Evolutionary conservation across 64 coral and sea anemone species (phyloP), one percentile per base, ranked within the genome.

Genomic region (Actinia tenebrosa): DNA sequence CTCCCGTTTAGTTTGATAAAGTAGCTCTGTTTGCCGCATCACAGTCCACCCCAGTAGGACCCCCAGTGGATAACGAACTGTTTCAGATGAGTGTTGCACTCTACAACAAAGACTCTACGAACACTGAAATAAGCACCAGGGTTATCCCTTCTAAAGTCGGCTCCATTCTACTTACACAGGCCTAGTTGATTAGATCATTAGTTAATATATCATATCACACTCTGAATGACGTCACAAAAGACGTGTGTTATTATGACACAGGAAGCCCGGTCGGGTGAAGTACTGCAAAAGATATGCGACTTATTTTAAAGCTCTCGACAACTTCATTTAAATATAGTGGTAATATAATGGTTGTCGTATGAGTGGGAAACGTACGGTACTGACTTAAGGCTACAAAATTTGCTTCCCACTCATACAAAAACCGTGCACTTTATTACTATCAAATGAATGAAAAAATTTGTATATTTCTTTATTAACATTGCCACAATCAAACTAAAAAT

Each of bases 1-100:
- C 46, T 71, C 16, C 60, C 13, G 37, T 54, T 19, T 82, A 92
- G 25, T 71, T 79, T 77, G 59, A 79, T 62, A 92, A 97, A 60
- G 53, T 97, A 60, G 88, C 86, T 46, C 59, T 97, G 45, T 93
- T 91, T 79, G 85, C 82, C 2, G 77, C 88, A 13, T 84, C 94
- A 68, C 77, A 91, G 25, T 78, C 94, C 10, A 81, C 85, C 59
- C 88, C 91, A 56, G 84, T 78, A 22, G 94, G 93, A 80, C 89
- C 69, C 69, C 69, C 69, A 1, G 91, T 95, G 78, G 94, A 97
- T 85, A 92, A 93, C 26, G 94, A 97, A 89, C 91, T 97, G 83
- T 97, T 89, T 78, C 86, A 89, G 82, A 97, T 97, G 94, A 97
- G 94, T 56, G 94, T 97, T 83, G 91, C 85, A 59, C 85, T 97